Evolutionary conservation across 2,797 vertebrate species (phyloP).

Genomic region (Fratercula arctica): DNA sequence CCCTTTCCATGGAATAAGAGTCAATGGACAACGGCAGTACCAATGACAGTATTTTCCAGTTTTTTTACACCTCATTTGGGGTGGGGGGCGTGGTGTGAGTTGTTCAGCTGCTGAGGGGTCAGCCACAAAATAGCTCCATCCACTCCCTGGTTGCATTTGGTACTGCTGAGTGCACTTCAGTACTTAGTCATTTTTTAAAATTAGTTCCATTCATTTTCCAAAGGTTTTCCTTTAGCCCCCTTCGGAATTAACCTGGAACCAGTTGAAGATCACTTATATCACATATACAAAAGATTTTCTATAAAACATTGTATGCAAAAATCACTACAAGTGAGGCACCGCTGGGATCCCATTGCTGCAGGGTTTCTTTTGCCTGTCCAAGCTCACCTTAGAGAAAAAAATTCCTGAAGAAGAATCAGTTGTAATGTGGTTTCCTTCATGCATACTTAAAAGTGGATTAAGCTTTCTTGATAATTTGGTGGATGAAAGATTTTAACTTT

Average conservation of each 20-base stretch:
- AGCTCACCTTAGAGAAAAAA: neutral
- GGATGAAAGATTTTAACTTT: neutral
- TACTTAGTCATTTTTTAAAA: neutral
- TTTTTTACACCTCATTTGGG: neutral
- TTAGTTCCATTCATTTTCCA: neutral
- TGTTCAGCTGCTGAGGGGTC: neutral
- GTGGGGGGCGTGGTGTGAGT: fast-evolving
- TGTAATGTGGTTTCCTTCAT: neutral
- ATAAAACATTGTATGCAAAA: neutral
- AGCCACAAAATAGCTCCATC: neutral
- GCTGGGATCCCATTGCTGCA: neutral
- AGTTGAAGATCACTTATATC: neutral
- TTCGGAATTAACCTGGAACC: neutral
- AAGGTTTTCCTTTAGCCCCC: neutral
- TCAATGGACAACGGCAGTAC: neutral
- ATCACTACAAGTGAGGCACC: neutral
- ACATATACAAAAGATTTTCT: neutral
- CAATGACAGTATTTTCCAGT: neutral
- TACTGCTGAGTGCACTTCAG: neutral
- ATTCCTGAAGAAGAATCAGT: neutral
- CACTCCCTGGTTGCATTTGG: neutral
- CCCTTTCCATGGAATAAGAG: neutral
- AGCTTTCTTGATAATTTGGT: neutral
- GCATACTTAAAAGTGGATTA: neutral
- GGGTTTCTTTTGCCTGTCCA: neutral